Conservation (phyloP, 2,888 invertebrate species). For the Osedax frankpressi region DNA sequence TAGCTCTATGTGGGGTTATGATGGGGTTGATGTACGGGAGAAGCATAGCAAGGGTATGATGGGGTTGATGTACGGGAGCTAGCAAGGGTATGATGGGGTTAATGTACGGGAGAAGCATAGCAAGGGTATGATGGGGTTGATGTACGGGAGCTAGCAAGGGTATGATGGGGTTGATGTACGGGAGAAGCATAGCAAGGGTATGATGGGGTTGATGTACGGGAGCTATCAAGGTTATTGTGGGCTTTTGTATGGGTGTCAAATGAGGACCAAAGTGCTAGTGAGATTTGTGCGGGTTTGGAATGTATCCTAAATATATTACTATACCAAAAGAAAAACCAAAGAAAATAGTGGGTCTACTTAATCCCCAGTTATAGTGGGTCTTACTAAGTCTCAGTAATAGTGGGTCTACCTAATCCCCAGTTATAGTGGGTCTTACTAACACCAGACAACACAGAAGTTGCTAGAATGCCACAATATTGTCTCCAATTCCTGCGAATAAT, state of each 20-base stretch:
- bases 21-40: background rate
- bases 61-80: too few relatives aligned
- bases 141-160: too few relatives aligned
- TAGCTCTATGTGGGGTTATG: background rate
- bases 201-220: too few relatives aligned
- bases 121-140: background rate
- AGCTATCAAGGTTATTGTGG: background rate
- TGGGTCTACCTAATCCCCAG: too few relatives aligned
- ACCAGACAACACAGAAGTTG: conserved; percentile 58
- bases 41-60: background rate
- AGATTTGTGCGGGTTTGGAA: too few relatives aligned
- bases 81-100: background rate
- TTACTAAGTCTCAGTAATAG: too few relatives aligned
- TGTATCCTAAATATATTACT: too few relatives aligned
- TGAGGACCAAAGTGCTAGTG: too few relatives aligned
- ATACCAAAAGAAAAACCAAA: too few relatives aligned
- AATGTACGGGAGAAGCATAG: background rate
- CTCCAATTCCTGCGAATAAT: conserved; percentile 90
- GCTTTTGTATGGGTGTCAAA: background rate
- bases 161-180: background rate
- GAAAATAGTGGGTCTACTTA: too few relatives aligned
- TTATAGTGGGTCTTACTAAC: conserved; percentile 30
- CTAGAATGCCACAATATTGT: conserved; percentile 89
- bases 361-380: too few relatives aligned
- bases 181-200: background rate